A percentile compares a stretch with the other conserved stretches of the same genome.
These are phyloP conservation scores for Eriosoma lanigerum DNA, from an alignment of 1,140 invertebrate species.

Conservation along the genomic window DNA sequence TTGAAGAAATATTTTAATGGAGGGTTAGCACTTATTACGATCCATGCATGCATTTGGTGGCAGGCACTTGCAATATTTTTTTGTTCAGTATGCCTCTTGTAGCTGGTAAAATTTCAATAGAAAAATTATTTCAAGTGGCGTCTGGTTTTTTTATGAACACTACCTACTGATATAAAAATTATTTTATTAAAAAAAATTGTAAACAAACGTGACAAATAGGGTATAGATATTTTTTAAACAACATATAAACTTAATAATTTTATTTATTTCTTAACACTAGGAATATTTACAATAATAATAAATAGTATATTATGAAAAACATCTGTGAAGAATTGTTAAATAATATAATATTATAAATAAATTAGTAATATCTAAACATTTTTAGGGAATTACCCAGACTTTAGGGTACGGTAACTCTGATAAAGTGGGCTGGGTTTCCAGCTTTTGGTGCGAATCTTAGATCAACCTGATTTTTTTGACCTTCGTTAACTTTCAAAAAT, in stretches of 20 bases:
- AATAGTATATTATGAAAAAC: neutral
- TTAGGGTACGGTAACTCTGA: slow-evolving; percentile 70
- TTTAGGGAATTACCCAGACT: neutral
- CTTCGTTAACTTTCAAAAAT: slow-evolving; percentile 80
- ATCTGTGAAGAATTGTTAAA: neutral
- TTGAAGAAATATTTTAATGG: slow-evolving; percentile 47
- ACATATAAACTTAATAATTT: neutral
- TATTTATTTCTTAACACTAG: neutral
- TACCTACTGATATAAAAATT: neutral
- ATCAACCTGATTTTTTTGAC: slow-evolving; percentile 67
- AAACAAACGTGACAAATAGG: too few species aligned
- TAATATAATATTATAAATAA: slow-evolving; percentile 15
- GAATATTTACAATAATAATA: slow-evolving; percentile 25
- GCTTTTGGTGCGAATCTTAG: slow-evolving; percentile 76
- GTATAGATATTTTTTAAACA: neutral
- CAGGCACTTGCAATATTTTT: neutral
- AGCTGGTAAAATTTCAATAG: slow-evolving; percentile 30
- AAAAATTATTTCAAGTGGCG: slow-evolving; percentile 13
- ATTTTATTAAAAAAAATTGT: too few species aligned
- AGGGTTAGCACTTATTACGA: slow-evolving; percentile 47
- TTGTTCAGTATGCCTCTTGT: neutral
- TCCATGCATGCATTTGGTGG: neutral
- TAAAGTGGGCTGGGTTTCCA: slow-evolving; percentile 74
- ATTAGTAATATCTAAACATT: slow-evolving; percentile 1
- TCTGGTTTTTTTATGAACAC: neutral